These are phyloP conservation scores for Trachops cirrhosus DNA, from an alignment of 2,797 vertebrate genomes.

Conservation along the genomic window DNA sequence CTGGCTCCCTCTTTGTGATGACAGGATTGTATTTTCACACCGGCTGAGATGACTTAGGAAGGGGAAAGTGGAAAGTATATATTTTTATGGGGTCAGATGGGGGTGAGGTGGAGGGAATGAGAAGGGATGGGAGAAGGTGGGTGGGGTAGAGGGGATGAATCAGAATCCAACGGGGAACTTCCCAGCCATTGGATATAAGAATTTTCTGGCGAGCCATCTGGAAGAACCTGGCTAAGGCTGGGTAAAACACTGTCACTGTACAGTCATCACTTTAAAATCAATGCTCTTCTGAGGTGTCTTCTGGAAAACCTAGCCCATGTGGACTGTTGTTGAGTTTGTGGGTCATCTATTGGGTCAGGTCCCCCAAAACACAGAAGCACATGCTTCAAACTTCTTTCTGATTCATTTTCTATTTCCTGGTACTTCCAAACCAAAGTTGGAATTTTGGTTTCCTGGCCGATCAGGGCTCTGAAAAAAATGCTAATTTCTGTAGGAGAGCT, in stretches of 20 bases:
- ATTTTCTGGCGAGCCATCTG: background rate
- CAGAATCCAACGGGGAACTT: slow-evolving; percentile 51
- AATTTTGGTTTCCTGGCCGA: background rate
- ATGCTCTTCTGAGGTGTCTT: background rate
- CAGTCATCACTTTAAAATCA: background rate
- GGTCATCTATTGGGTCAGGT: background rate
- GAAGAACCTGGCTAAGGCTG: background rate
- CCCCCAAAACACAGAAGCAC: background rate
- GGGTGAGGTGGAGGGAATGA: background rate
- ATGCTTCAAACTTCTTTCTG: background rate
- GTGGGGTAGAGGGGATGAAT: background rate
- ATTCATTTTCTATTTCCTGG: background rate
- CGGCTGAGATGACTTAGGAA: slow-evolving; percentile 52
- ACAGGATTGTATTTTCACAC: slow-evolving; percentile 69
- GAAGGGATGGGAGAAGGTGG: background rate
- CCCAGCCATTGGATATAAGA: background rate
- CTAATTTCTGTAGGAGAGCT: background rate
- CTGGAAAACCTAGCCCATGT: background rate
- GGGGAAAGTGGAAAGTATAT: background rate
- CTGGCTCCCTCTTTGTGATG: slow-evolving; percentile 47
- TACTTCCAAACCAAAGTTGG: background rate
- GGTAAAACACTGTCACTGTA: background rate
- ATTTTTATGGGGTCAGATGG: background rate
- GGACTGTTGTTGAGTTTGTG: background rate
- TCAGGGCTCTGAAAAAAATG: background rate